Evolutionary conservation across 1,140 invertebrate species (phyloP).

Genomic region (Dinoponera quadriceps): DNA sequence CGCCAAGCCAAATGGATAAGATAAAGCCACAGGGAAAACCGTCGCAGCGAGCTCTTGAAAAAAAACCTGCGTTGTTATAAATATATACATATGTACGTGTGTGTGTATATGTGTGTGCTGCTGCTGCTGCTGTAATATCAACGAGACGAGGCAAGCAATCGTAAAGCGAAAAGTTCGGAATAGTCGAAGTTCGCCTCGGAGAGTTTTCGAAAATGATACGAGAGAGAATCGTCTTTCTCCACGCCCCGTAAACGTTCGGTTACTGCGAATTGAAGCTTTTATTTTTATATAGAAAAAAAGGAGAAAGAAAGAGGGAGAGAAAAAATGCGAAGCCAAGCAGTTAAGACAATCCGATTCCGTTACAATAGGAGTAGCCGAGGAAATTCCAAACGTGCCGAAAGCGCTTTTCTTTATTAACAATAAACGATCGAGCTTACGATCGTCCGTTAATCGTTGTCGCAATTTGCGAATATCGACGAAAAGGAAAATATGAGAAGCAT

Average conservation of each 20-base stretch:
- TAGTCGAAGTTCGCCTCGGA: conserved; percentile 7
- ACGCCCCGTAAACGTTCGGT: not conserved
- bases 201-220: conserved; percentile 1
- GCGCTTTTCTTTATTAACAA: too few species aligned
- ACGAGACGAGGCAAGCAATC: not conserved
- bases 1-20: not conserved
- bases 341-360: too few species aligned
- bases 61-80: not conserved
- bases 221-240: not conserved
- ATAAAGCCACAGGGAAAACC: not conserved
- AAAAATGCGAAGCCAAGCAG: too few species aligned
- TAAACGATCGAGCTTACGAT: too few species aligned
- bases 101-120: not conserved
- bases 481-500: too few species aligned
- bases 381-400: too few species aligned
- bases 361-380: too few species aligned
- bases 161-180: conserved; percentile 35
- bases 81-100: too few species aligned
- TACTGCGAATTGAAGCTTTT: not conserved
- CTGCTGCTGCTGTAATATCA: not conserved
- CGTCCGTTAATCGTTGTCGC: too few species aligned
- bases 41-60: not conserved
- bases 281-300: too few species aligned
- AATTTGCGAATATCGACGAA: too few species aligned
- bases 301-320: too few species aligned